Evolutionary conservation across 2,888 invertebrate genomes (phyloP), one percentile per base, ranked within the genome.

Genomic region (Mythimna pallens): DNA sequence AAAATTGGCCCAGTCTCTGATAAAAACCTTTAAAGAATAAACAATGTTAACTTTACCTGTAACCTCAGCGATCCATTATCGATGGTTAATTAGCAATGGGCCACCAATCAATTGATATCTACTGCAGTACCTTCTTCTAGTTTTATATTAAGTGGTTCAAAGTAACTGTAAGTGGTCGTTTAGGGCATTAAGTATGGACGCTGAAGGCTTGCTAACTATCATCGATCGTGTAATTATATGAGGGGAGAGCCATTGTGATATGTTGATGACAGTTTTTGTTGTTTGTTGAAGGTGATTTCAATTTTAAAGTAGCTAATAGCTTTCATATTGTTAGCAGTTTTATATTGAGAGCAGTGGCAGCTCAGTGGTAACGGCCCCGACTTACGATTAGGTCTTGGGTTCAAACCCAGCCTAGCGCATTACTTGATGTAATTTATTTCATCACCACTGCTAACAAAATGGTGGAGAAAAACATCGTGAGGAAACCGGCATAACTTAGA

Each of bases 161-260:
- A 55, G 50, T 76, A 59, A 47, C 47, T 17, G 54, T 65, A 65
- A 65, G 64, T 70, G 71, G 78, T 55, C 55, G 25, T 70, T 70
- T 55, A 34, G 22, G 50, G 47, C 50, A 52, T 57, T 78, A 36
- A 58, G 62, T 54, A 63, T 58, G 40, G 47, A 47, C 12, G 70
- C 22, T 47, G 47, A 73, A 54, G 30, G 30, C 62, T 73, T 47
- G 58, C 36, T 47, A 30, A 65, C 36, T 47, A 20, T 10, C 71
- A 77, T 77, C 63, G 80, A 63, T 66, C 63, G 50, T 14, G 5
- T 54, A 57, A 79, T 57, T 65, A 43, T 73, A 79, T 73, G 80
- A 72, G 17, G 20, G 22, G 65, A 70, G 34, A 20, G 59, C 36
- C 30, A 14, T 8, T 55, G 54, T 70, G 52, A 14, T 10, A 14